These are phyloP conservation scores for Magallana gigas DNA, from an alignment of 1,140 invertebrate genomes.

Conservation along the genomic window DNA sequence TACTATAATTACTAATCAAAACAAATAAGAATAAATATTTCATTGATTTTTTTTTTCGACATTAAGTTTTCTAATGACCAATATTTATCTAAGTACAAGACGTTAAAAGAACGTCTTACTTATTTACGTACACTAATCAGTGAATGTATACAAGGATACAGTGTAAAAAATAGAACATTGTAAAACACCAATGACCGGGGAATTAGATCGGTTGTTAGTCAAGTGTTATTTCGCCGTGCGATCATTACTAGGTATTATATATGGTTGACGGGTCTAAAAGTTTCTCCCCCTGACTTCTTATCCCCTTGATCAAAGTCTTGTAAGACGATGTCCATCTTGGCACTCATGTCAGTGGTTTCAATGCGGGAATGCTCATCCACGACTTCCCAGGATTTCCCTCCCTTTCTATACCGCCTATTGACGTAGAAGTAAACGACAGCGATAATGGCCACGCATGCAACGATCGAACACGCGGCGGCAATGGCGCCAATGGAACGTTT, in stretches of 20 bases:
- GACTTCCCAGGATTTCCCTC: not conserved
- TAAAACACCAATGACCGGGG: too few relatives aligned
- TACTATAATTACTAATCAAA: too few relatives aligned
- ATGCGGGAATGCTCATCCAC: conserved; percentile 3
- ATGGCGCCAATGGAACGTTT: conserved; percentile 22
- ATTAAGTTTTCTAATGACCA: too few relatives aligned
- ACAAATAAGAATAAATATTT: too few relatives aligned
- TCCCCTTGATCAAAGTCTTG: conserved; percentile 3
- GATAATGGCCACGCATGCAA: not conserved
- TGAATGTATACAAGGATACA: too few relatives aligned
- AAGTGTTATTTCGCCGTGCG: too few relatives aligned
- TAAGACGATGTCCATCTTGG: not conserved
- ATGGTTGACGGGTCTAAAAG: not conserved
- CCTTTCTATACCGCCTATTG: not conserved
- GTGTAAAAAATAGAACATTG: too few relatives aligned
- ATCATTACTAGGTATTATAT: not conserved
- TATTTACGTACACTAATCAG: too few relatives aligned
- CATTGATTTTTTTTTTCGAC: too few relatives aligned
- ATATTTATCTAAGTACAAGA: too few relatives aligned
- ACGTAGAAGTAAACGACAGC: not conserved
- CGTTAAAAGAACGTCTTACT: too few relatives aligned
- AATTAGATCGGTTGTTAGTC: too few relatives aligned
- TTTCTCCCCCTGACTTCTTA: not conserved
- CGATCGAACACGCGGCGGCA: not conserved
- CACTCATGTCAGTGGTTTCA: not conserved